Evolutionary conservation across 1,140 invertebrate genomes (phyloP), one percentile per base, ranked within the genome.

Genomic region (Drosophila pseudoobscura): DNA sequence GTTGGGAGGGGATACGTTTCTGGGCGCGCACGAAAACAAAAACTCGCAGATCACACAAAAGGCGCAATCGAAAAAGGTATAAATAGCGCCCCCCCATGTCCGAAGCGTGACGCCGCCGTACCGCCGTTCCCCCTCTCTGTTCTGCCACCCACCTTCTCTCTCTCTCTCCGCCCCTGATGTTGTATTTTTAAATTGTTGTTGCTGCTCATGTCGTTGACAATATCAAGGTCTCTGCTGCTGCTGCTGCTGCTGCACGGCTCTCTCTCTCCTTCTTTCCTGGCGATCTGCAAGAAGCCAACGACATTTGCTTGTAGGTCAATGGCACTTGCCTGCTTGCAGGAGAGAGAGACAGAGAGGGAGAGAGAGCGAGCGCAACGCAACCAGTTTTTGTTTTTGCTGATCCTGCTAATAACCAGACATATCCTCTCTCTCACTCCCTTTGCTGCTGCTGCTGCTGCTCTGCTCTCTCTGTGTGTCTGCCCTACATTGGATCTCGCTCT

Each of bases 251-350:
- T 26, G 31, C 24, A 9, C 17, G 17, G 3, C 17, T 22, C 22
- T 2, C 2, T 22, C 15, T 24, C 24, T 24, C 22, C 5, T 5
- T 24, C 24, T 5, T 5, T 65, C 24, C 24, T 17, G 17, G 43
- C 49, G 46, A 65, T 60, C 63, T 65, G 49, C 64, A 61, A 78
- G 75, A 82, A 78, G 82, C 61, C 82, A 87, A 85, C 82, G 77
- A 85, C 82, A 78, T 76, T 64, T 85, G 64, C 73, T 74, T 80
- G 45, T 85, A 60, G 82, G 82, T 85, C 82, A 85, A 85, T 82
- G 80, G 78, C 80, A 87, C 66, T 80, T 79, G 63, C 50, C 20
- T 55, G 50, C 29, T 6, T 26, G 5, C 24, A n/a, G 22, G 13
- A 51, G 24, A 51, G 22, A 8, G 15, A 24, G 6, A 29, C 0